Base-by-base conservation (phyloP, 2,113 vertebrate species). In the Cichladusa arquata region DNA sequence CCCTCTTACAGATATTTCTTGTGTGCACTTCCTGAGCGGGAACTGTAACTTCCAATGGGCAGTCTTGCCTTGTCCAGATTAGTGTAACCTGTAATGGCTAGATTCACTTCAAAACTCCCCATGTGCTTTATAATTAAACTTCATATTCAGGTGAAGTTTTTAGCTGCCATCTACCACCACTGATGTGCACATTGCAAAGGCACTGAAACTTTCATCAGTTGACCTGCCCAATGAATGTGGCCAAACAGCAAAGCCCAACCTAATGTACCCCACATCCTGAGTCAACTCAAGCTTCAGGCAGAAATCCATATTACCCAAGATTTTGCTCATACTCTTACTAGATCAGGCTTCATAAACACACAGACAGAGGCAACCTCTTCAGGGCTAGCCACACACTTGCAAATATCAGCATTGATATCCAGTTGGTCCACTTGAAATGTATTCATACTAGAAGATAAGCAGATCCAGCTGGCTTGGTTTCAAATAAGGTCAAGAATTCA, bases 211-310 rank as follows among this genome's bases (percentile, higher is more conserved):
- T 36, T 44, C n/a, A 60, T 25, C 48, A 53, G 8, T n/a, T 3
- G 14, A 73, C 19, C 1, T 1, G 7, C 9, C 19, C 45, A 65
- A 48, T 1, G 1, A 83, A 77, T 1, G 0, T 2, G 2, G 42
- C 14, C 47, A 45, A 89, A 73, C 12, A 89, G 47, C 76, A 80
- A 69, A 65, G 9, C 11, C 25, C 33, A 54, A 12, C 19, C 18
- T 44, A 51, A 82, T 4, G 29, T 3, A 48, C 1, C 6, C 38
- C 19, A 36, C 11, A 22, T 6, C 19, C 23, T 45, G 12, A 10
- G 29, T 11, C 0, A 0, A 56, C 29, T 76, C 29, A 15, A 71
- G 53, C n/a, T 85, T 56, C 57, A 72, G 16, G 14, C 38, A 95
- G 50, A 84, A 84, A 28, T 3, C 8, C 1, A 0, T 8, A 65